Evolutionary conservation across 37 sponge, comb jelly and placozoan species (phyloP), one percentile per base, ranked within the genome.

Genomic region (Beroe forskalii): DNA sequence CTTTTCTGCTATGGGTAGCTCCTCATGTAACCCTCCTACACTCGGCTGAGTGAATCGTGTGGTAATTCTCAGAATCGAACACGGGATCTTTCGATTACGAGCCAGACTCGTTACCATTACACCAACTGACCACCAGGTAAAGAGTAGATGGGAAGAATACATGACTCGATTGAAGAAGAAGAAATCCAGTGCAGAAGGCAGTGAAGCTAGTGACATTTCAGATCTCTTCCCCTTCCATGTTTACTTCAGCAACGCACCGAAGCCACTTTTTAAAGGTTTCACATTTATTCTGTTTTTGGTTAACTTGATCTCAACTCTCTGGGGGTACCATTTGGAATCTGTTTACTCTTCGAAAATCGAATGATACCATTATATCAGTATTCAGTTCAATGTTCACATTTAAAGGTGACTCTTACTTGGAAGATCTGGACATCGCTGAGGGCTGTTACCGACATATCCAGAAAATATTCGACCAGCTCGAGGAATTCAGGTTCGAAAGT

Each of bases 401-500:
- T 90, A 93, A 62, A 62, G 99, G 97, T 0, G 31, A 92, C 62
- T 90, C 91, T 32, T 98, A 90, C 61, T 72, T 40, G 30, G 93
- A 96, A 25, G 99, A 96, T 90, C 76, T 95, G 93, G 96, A 95
- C 67, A 93, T 95, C 67, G 99, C 99, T 8, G 96, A 96, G 95
- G 99, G 99, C 1, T 99, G 99, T 75, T 99, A 91, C 90, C 28
- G 96, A 28, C 99, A 99, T 89, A 92, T 99, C 40, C 92, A 91
- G 61, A 93, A 93, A 91, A 94, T 99, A 27, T 99, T 99, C 92
- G 92, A 93, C 22, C 97, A 99, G 76, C 90, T 99, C 41, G 97
- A 97, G 90, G 96, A 80, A 25, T 80, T 80, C 55, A 80, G 75
- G 75, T 72, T 36, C 35, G 35, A n/a, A n/a, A n/a, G n/a, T n/a